Evolutionary conservation across 1,140 invertebrate species (phyloP).

Genomic region (Pectinophora gossypiella): DNA sequence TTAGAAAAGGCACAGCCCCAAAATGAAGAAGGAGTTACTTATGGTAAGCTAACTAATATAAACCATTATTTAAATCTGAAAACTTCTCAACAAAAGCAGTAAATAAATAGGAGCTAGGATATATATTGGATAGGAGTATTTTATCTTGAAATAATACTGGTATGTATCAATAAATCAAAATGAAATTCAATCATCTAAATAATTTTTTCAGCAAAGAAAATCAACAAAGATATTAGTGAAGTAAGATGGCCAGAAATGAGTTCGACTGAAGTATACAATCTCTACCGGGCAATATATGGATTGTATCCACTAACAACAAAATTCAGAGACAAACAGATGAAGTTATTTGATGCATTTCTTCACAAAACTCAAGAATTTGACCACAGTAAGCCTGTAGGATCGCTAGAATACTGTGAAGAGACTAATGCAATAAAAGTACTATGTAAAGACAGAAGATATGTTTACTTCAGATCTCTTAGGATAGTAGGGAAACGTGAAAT

Average conservation of each 20-base stretch:
- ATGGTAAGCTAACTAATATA: conserved; percentile 80
- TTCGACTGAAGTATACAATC: conserved; percentile 79
- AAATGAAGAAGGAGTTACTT: conserved; percentile 77
- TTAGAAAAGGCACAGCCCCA: conserved; percentile 79
- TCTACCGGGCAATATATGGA: conserved; percentile 80
- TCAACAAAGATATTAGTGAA: conserved; percentile 76
- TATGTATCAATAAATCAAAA: too few relatives aligned
- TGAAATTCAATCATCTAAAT: conserved; percentile 8
- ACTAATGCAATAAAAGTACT: conserved; percentile 74
- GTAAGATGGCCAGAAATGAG: conserved; percentile 80
- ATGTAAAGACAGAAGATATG: conserved; percentile 76
- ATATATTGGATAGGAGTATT: too few relatives aligned
- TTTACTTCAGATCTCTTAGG: conserved; percentile 77
- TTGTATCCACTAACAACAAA: conserved; percentile 78
- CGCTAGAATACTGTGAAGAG: conserved; percentile 71
- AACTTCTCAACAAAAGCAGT: too few relatives aligned
- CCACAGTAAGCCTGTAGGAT: conserved; percentile 53
- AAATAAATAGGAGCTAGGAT: too few relatives aligned
- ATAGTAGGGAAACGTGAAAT: conserved; percentile 78
- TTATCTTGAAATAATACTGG: too few relatives aligned
- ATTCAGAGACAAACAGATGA: conserved; percentile 76
- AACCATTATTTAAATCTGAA: too few relatives aligned
- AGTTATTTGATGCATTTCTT: conserved; percentile 76
- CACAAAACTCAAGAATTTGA: conserved; percentile 18
- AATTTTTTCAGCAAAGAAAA: conserved; percentile 81